Conservation (phyloP, 2,797 vertebrate species). For the Cercopithecus petaurista region DNA sequence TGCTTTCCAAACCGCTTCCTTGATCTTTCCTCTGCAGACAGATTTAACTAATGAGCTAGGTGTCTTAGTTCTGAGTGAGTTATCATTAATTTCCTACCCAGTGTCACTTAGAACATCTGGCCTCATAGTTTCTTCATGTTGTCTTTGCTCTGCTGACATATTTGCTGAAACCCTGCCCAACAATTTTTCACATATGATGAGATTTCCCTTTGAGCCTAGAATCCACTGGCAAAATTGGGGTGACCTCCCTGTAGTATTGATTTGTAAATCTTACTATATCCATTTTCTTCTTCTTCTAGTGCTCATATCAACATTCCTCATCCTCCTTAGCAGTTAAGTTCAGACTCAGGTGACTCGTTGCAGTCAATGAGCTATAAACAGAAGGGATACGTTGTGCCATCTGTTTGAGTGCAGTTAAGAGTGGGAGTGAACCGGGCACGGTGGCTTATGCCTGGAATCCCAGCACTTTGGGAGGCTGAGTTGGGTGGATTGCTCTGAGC, state of each 20-base stretch:
- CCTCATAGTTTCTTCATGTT: constrained; percentile 14
- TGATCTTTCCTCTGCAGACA: constrained; percentile 4
- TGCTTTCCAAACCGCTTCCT: neutral
- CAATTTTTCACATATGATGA: constrained; percentile 35
- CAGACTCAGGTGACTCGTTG: neutral
- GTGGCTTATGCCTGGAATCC: neutral
- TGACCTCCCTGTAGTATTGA: neutral
- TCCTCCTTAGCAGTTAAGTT: neutral
- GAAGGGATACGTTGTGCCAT: neutral
- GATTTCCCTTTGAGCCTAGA: constrained; percentile 30
- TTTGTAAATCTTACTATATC: neutral
- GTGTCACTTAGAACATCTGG: constrained; percentile 35
- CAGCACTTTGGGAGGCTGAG: neutral
- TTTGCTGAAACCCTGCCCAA: neutral
- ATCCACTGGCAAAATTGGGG: neutral
- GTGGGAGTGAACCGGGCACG: neutral
- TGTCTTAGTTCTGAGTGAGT: constrained; percentile 25
- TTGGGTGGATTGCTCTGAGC: neutral
- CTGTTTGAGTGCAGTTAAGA: neutral
- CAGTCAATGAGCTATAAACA: neutral
- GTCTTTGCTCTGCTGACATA: constrained; percentile 35
- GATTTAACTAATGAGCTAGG: constrained; percentile 35
- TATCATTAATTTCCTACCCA: constrained; percentile 51
- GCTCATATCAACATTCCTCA: neutral
- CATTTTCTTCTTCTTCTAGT: neutral